phyloP scores from a whole-genome alignment of 2,888 invertebrate genomes.

The Lottia gigantea region DNA sequence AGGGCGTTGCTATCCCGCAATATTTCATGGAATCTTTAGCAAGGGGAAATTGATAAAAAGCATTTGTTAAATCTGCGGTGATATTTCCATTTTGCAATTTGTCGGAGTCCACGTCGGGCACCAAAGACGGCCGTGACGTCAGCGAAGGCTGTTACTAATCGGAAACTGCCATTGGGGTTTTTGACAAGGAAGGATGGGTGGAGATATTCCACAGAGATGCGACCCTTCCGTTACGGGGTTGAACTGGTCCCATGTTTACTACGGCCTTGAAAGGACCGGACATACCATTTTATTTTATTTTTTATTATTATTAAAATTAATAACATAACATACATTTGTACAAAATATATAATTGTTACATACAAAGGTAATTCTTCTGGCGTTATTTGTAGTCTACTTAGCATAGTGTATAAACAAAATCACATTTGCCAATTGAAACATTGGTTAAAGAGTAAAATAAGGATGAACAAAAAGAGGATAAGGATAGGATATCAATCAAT shows the following conservation, averaged over 20 bases:
- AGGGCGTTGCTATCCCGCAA: constrained; percentile 43
- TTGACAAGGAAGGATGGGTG: constrained; percentile 36
- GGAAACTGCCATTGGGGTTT: constrained; percentile 21
- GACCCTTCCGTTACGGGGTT: constrained; percentile 42
- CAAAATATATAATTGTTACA: too few relatives aligned
- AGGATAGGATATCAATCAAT: too few relatives aligned
- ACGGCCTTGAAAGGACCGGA: too few relatives aligned
- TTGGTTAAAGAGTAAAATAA: too few relatives aligned
- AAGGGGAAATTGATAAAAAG: constrained; percentile 43
- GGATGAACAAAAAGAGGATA: too few relatives aligned
- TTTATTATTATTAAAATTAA: too few relatives aligned
- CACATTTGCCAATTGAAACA: too few relatives aligned
- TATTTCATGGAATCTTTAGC: constrained; percentile 38
- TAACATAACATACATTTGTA: too few relatives aligned
- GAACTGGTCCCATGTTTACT: constrained; percentile 37
- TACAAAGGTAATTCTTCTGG: too few relatives aligned
- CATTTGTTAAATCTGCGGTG: constrained; percentile 33
- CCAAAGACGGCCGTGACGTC: constrained; percentile 31
- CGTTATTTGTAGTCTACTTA: too few relatives aligned
- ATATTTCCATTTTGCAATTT: constrained; percentile 36
- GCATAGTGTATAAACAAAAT: too few relatives aligned
- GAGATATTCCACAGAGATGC: constrained; percentile 34
- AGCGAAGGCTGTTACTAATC: constrained; percentile 33
- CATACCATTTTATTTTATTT: too few relatives aligned
- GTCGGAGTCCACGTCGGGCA: constrained; percentile 31